These are phyloP conservation scores for Anabacerthia variegaticeps DNA, from an alignment of 2,797 vertebrate genomes.

Conservation along the genomic window DNA sequence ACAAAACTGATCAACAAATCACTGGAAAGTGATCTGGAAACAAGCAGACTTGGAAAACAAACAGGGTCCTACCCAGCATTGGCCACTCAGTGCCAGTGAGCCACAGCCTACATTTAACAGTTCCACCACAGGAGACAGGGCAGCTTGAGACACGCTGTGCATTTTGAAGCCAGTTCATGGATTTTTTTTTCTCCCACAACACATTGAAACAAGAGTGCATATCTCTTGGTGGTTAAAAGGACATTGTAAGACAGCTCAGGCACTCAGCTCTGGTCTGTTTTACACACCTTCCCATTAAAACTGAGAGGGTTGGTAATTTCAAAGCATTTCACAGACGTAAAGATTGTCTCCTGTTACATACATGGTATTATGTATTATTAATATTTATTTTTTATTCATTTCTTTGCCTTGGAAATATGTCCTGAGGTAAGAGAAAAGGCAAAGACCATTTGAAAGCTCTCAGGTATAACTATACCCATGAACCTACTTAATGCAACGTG, in stretches of 20 bases:
- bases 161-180: neutral
- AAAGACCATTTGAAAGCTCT: neutral
- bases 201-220: neutral
- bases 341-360: neutral
- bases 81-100: rapidly evolving
- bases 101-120: neutral
- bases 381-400: neutral
- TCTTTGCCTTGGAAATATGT: neutral
- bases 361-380: neutral
- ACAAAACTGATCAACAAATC: neutral
- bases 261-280: neutral
- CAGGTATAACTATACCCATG: neutral
- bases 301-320: neutral
- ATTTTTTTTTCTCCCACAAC: neutral
- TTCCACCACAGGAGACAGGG: neutral
- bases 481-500: neutral
- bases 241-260: neutral
- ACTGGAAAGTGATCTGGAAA: neutral
- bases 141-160: neutral
- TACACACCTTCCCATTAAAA: neutral
- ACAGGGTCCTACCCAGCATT: rapidly evolving
- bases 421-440: neutral
- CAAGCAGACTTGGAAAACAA: rapidly evolving
- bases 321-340: neutral
- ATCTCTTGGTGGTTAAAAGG: neutral